A percentile compares a stretch with the other conserved stretches of the same genome.
Evolutionary conservation across 2,113 vertebrate genomes (phyloP).

Genomic region (Cepphus grylle): DNA sequence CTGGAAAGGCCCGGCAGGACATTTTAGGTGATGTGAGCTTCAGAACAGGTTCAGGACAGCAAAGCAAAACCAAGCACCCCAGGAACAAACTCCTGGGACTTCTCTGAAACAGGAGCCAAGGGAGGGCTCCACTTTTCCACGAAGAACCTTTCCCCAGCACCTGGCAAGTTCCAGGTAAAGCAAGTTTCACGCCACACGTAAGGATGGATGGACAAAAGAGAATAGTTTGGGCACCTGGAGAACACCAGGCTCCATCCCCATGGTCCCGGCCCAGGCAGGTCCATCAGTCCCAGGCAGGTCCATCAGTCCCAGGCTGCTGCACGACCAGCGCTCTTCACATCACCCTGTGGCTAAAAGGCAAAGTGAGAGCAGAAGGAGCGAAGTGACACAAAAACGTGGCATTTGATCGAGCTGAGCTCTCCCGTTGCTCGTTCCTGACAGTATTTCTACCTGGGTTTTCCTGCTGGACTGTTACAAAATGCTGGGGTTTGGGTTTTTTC

Average conservation of each 20-base stretch:
- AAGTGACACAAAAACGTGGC: neutral
- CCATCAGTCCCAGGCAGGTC: fast-evolving
- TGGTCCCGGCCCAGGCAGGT: neutral
- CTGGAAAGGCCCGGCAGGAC: neutral
- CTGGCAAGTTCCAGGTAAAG: neutral
- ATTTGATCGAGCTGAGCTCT: neutral
- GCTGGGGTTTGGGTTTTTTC: neutral
- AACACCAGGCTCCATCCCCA: neutral
- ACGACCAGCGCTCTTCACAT: fast-evolving
- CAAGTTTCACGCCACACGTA: neutral
- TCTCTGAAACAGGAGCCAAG: neutral
- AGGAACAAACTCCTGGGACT: neutral
- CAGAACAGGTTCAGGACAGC: neutral
- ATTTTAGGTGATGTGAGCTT: neutral
- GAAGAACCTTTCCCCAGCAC: neutral
- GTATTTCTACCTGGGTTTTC: neutral
- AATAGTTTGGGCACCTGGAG: neutral
- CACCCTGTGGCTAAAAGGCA: fast-evolving
- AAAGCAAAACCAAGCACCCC: neutral
- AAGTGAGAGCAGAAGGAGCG: neutral
- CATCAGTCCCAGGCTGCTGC: neutral
- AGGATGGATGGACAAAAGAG: too few species aligned
- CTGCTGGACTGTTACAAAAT: neutral
- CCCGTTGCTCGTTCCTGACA: neutral
- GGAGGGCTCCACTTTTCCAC: neutral